Conservation (phyloP, 2,113 vertebrate species). For the Misgurnus mizolepis region DNA sequence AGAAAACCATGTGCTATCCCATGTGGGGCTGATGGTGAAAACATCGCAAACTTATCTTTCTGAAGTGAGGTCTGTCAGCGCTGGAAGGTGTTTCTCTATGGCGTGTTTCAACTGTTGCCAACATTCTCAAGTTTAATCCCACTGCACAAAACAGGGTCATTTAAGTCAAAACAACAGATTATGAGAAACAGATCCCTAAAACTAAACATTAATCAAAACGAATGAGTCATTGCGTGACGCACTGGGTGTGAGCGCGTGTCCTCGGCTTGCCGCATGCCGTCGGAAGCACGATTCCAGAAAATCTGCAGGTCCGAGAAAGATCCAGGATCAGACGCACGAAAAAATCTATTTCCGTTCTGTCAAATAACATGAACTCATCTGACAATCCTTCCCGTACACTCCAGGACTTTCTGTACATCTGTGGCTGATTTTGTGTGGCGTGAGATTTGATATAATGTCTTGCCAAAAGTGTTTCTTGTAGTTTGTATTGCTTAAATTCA, state of each 20-base stretch:
- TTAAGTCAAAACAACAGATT: slow-evolving; percentile 61
- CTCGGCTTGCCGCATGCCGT: slow-evolving; percentile 21
- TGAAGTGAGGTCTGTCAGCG: slow-evolving; percentile 43
- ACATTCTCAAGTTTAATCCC: slow-evolving; percentile 55
- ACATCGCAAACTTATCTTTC: slow-evolving; percentile 32
- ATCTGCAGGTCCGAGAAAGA: slow-evolving; percentile 36
- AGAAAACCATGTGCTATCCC: too few relatives aligned
- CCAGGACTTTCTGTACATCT: slow-evolving; percentile 11
- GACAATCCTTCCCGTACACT: neutral
- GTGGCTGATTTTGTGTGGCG: slow-evolving; percentile 31
- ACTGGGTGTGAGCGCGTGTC: slow-evolving; percentile 42
- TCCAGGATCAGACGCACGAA: slow-evolving; percentile 40
- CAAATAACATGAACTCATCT: neutral
- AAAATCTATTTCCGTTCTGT: slow-evolving; percentile 10
- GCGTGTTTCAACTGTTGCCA: slow-evolving; percentile 64
- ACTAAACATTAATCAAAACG: slow-evolving; percentile 76
- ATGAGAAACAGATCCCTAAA: slow-evolving; percentile 73
- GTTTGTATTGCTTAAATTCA: too few relatives aligned
- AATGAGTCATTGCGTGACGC: slow-evolving; percentile 65
- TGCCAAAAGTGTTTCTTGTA: slow-evolving; percentile 1
- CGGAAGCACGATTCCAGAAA: slow-evolving; percentile 29
- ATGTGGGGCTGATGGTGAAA: neutral
- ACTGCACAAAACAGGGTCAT: slow-evolving; percentile 57
- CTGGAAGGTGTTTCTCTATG: slow-evolving; percentile 63
- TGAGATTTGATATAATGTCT: neutral